These are phyloP conservation scores for Pachycephus smyrnensis DNA, from an alignment of 2,888 invertebrate genomes.

Conservation along the genomic window DNA sequence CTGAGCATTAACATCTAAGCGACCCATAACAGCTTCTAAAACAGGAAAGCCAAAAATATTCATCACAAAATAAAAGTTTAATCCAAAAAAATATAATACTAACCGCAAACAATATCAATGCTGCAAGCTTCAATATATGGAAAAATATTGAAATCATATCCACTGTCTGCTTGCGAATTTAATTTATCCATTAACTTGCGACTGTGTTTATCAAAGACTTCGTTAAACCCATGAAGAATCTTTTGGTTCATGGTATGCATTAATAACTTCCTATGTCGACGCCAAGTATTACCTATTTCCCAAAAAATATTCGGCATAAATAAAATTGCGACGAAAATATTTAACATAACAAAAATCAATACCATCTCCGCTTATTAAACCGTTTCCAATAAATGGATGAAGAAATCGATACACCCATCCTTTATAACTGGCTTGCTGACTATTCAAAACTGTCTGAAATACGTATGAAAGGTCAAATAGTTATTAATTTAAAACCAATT, in stretches of 20 bases:
- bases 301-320: background rate
- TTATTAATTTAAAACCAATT: background rate
- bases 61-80: background rate
- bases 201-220: background rate
- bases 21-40: conserved; percentile 35
- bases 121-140: conserved; percentile 28
- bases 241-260: background rate
- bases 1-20: conserved; percentile 23
- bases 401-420: conserved; percentile 36
- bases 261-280: background rate
- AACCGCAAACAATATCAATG: conserved; percentile 34
- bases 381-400: conserved; percentile 39
- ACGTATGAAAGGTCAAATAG: background rate
- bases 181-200: conserved; percentile 31
- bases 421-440: conserved; percentile 39
- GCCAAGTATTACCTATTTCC: background rate
- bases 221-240: background rate
- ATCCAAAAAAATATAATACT: conserved; percentile 5
- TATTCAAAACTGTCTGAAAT: conserved; percentile 34
- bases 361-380: conserved; percentile 33
- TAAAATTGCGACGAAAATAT: background rate
- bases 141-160: conserved; percentile 30
- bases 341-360: background rate
- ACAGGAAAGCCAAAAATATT: background rate
- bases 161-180: conserved; percentile 20